Percentiles rank a stretch among this genome's conserved stretches.
phyloP scores from a whole-genome alignment of 2,797 vertebrate genomes.

The Microchirus variegatus region DNA sequence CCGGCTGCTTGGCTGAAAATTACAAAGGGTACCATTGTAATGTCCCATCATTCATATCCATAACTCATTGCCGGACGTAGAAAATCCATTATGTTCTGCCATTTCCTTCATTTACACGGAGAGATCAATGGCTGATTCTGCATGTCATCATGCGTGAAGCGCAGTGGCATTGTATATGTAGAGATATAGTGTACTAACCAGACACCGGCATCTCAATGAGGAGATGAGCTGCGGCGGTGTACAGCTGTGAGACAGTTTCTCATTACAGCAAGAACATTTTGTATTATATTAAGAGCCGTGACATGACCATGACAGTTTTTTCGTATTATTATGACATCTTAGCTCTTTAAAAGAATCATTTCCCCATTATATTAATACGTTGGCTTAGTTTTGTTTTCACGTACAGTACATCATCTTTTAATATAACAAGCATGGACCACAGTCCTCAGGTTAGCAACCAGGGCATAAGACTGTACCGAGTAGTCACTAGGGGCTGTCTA shows the following conservation, averaged over 20 bases:
- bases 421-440: no score
- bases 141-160: constrained; percentile 46
- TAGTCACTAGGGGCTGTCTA: no score
- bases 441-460: no score
- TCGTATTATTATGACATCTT: not conserved
- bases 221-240: constrained; percentile 16
- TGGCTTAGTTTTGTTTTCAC: no score
- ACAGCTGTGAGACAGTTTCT: not conserved
- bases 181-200: constrained; percentile 32
- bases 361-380: not conserved
- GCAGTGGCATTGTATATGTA: constrained; percentile 23
- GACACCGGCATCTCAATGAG: constrained; percentile 41
- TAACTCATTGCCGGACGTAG: constrained; percentile 45
- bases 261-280: constrained; percentile 8
- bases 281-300: not conserved
- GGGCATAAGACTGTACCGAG: no score
- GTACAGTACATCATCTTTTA: no score
- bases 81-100: constrained; percentile 50
- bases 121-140: constrained; percentile 37
- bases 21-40: constrained; percentile 50
- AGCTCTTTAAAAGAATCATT: not conserved
- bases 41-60: constrained; percentile 54
- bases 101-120: constrained; percentile 52
- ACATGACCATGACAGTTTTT: not conserved
- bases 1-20: constrained; percentile 51